Base-by-base conservation (phyloP, 2,797 vertebrate genomes). In the Manis javanica region DNA sequence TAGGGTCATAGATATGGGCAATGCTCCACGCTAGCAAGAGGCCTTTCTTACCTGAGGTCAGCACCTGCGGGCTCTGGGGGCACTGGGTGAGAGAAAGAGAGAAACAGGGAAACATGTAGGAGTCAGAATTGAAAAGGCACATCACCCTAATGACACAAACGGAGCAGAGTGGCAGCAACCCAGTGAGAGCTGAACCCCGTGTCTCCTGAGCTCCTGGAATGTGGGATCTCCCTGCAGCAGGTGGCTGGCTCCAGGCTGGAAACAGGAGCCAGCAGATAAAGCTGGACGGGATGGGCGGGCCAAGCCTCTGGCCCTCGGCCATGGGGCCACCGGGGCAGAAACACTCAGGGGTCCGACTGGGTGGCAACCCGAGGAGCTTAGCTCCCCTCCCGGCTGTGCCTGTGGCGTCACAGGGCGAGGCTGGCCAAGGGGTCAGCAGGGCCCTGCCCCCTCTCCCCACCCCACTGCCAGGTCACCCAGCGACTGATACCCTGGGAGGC, bases 11-110 rank as follows among this genome's bases (percentile, higher is more conserved):
- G 10, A 29, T 24, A 2, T 2, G 9, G 10, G 11, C 1, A 19
- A 2, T 8, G 9, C 55, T 49, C 6, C 0, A 26, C 18, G 46
- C n/a, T 24, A n/a, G 97, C 71, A 90, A 90, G 79, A 87, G 64
- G 57, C 31, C 29, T 91, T 97, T 93, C 98, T 98, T 98, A 99
- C 99, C 99, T 99, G 98, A 99, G 98, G 98, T 99, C 99, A 97
- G 99, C 99, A 98, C 99, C 99, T 97, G 99, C 98, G 88, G 99
- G 99, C 98, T 99, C 99, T 49, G 99, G 98, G 96, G 99, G 99
- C 98, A 99, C 99, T 99, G 98, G 59, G 34, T 6, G 0, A 51
- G 24, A 96, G 89, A 96, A 92, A 94, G 91, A 97, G 89, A 29
- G 55, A 92, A 95, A 97, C 55, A 87, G 86, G 55, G 96, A 97